Evolutionary conservation across 2,888 invertebrate species (phyloP).

Genomic region (Eueremaeus valkanovi): DNA sequence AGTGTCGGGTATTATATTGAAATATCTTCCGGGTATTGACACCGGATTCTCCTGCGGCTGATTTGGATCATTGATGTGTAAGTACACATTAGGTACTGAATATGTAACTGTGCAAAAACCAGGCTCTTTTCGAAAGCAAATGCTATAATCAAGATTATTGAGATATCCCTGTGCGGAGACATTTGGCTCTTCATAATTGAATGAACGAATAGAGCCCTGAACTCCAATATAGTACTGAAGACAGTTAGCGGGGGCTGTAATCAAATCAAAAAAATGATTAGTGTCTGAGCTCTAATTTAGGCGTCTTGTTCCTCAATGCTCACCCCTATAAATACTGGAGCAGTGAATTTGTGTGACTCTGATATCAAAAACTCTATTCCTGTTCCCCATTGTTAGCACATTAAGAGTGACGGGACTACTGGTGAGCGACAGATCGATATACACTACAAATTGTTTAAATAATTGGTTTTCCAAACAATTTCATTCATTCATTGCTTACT

Average conservation of each 20-base stretch:
- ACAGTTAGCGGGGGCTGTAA: slow-evolving; percentile 54
- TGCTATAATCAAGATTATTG: slow-evolving; percentile 70
- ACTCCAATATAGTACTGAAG: slow-evolving; percentile 74
- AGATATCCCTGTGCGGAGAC: slow-evolving; percentile 43
- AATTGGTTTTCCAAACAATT: too few species aligned
- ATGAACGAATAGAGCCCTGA: slow-evolving; percentile 73
- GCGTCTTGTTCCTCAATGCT: not conserved
- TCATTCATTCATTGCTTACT: slow-evolving; percentile 7
- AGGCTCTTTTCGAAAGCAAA: slow-evolving; percentile 75
- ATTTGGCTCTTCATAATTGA: slow-evolving; percentile 65
- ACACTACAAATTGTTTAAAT: slow-evolving; percentile 34
- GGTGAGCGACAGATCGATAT: slow-evolving; percentile 35
- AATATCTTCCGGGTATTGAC: slow-evolving; percentile 23
- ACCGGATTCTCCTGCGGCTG: not conserved
- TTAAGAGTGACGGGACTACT: slow-evolving; percentile 39
- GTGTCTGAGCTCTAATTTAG: too few species aligned
- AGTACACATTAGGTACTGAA: slow-evolving; percentile 36
- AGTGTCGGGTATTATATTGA: slow-evolving; percentile 37
- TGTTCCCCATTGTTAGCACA: slow-evolving; percentile 40
- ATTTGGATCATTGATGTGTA: slow-evolving; percentile 4
- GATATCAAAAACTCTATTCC: slow-evolving; percentile 41
- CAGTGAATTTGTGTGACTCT: slow-evolving; percentile 41
- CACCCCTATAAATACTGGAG: slow-evolving; percentile 36
- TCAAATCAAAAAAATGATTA: not conserved
- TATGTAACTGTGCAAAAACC: slow-evolving; percentile 73